A percentile compares a stretch with the other conserved stretches of the same genome.
Evolutionary conservation across 2,113 vertebrate genomes (phyloP).

Genomic region (Dicerorhinus sumatrensis): DNA sequence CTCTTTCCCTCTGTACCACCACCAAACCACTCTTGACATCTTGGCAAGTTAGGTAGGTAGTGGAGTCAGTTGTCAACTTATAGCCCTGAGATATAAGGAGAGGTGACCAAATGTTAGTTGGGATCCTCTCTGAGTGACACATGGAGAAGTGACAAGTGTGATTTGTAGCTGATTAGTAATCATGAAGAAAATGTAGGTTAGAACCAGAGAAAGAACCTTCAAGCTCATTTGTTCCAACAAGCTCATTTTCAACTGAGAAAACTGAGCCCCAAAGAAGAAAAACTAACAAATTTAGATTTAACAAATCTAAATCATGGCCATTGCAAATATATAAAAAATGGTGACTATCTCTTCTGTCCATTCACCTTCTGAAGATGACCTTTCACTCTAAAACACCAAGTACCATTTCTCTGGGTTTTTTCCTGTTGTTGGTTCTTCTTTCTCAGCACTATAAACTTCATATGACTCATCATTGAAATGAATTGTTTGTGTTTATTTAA

Average conservation of each 20-base stretch:
- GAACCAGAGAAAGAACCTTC: neutral
- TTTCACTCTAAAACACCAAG: neutral
- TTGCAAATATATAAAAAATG: neutral
- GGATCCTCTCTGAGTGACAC: neutral
- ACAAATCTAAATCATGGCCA: neutral
- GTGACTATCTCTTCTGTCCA: neutral
- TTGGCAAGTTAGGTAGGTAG: neutral
- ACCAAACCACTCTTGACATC: neutral
- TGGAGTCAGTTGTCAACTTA: neutral
- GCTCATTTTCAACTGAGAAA: neutral
- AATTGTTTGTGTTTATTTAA: neutral
- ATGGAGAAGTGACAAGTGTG: neutral
- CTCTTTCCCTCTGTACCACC: neutral
- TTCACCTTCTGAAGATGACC: neutral
- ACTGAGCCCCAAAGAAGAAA: neutral
- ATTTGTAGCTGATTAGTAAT: neutral
- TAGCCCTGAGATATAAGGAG: neutral
- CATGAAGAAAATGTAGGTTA: neutral
- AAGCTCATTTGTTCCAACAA: neutral
- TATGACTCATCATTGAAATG: neutral
- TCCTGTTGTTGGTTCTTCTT: neutral
- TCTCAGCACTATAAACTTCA: neutral
- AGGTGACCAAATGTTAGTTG: neutral
- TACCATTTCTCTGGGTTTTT: neutral
- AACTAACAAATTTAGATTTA: neutral